These are phyloP conservation scores for Urophycis tenuis DNA, from an alignment of 2,797 vertebrate species.

Conservation along the genomic window DNA sequence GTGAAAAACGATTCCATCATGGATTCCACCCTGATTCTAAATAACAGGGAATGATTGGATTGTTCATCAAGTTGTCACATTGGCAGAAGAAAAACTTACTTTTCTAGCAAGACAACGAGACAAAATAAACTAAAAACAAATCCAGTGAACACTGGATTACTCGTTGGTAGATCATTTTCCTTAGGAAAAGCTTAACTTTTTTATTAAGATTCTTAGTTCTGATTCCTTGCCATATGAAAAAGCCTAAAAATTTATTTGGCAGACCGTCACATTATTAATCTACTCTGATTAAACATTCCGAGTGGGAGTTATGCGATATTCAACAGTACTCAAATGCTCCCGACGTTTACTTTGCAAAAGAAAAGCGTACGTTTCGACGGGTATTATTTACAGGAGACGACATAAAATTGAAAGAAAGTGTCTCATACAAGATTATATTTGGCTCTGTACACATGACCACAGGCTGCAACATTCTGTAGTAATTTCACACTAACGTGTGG, in stretches of 20 bases:
- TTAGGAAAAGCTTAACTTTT: not conserved
- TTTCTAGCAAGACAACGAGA: not conserved
- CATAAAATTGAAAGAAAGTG: not conserved
- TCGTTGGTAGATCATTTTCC: not conserved
- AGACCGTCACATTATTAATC: not conserved
- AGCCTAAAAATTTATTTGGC: not conserved
- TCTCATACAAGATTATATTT: constrained; percentile 55
- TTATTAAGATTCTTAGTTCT: constrained; percentile 1
- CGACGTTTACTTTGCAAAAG: not conserved
- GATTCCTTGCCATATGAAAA: not conserved
- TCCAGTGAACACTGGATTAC: not conserved
- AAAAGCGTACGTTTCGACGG: no score
- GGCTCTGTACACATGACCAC: constrained; percentile 54
- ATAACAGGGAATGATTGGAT: not conserved
- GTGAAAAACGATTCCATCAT: not conserved
- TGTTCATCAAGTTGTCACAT: not conserved
- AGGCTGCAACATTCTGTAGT: constrained; percentile 56
- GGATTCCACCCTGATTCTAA: not conserved
- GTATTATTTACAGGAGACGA: not conserved
- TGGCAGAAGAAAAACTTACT: not conserved
- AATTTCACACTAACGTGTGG: constrained; percentile 57
- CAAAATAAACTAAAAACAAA: not conserved
- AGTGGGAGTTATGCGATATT: not conserved
- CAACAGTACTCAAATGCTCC: not conserved
- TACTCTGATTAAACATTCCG: not conserved